Base-by-base conservation (phyloP, 2,113 vertebrate genomes). In the Stercorarius parasiticus region DNA sequence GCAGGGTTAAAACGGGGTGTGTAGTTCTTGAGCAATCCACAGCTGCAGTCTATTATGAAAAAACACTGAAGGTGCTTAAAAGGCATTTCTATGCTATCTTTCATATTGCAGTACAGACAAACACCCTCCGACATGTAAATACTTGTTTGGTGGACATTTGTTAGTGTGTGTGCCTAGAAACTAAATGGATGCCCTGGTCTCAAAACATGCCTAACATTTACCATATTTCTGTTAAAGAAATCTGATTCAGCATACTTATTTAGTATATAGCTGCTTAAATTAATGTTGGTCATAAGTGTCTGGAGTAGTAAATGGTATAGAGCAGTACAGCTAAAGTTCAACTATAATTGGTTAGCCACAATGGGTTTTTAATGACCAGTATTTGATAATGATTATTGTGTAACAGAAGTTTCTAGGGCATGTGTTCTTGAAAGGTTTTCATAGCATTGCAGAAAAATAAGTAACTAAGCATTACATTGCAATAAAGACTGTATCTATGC, bases 251-350 rank as follows among this genome's bases (percentile, higher is more conserved):
- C 1, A 1, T 26, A 25, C 36, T 67, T 62, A 9, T 30, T 53
- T 11, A 15, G 21, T 52, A 11, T 5, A 1, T 21, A 30, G 32
- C 6, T 70, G 10, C 25, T 58, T 56, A 43, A 73, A 62, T 69
- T 52, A 36, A 16, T 29, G 7, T 34, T 29, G 14, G 1, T 43
- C 6, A 4, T 13, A 34, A 50, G 26, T 2, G 0, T 64, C 7
- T 69, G 62, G 11, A 61, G 8, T 49, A 64, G 26, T 53, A 84
- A 65, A 47, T n/a, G 5, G 15, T 15, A 3, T 34, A 8, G 69
- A 49, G 30, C n/a, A 72, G 32, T 19, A 29, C 14, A 64, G 26
- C 11, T 76, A 0, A 55, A 56, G 3, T 29, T 58, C 3, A 17
- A 4, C 16, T 23, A 0, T 32, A 15, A 29, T 5, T 82, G 34